Percentiles rank a stretch among this genome's conserved stretches.
phyloP scores from a whole-genome alignment of 2,113 vertebrate species.

The Okapia johnstoni region DNA sequence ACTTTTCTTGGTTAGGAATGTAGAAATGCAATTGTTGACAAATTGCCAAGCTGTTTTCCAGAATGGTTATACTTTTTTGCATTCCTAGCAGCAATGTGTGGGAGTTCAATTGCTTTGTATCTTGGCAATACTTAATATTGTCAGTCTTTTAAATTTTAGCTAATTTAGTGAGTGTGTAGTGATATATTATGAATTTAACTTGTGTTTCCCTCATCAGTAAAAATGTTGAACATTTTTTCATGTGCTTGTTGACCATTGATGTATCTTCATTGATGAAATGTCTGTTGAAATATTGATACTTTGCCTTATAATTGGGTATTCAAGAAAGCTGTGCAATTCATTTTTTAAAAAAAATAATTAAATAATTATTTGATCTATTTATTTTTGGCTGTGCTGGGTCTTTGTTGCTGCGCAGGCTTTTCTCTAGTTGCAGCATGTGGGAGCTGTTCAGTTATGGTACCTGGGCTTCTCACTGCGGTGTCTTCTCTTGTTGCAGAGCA shows the following conservation, averaged over 20 bases:
- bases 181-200: not conserved
- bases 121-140: not conserved
- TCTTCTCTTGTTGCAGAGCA: not conserved
- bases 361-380: not conserved
- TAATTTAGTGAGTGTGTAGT: not conserved
- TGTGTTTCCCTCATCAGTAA: not conserved
- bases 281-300: not conserved
- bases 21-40: not conserved
- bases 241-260: not conserved
- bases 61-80: not conserved
- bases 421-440: not conserved
- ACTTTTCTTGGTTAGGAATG: not conserved
- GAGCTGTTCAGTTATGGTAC: not conserved
- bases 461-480: not conserved
- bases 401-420: not conserved
- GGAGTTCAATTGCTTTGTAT: not conserved
- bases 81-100: not conserved
- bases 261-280: not conserved
- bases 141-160: not conserved
- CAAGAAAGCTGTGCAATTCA: not conserved
- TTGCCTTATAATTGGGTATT: not conserved
- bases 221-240: not conserved
- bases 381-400: not conserved
- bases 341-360: not conserved
- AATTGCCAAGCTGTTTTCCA: constrained; percentile 9